These are phyloP conservation scores for Tenualosa thibaudeaui DNA, from an alignment of 2,797 vertebrate genomes.

Conservation along the genomic window DNA sequence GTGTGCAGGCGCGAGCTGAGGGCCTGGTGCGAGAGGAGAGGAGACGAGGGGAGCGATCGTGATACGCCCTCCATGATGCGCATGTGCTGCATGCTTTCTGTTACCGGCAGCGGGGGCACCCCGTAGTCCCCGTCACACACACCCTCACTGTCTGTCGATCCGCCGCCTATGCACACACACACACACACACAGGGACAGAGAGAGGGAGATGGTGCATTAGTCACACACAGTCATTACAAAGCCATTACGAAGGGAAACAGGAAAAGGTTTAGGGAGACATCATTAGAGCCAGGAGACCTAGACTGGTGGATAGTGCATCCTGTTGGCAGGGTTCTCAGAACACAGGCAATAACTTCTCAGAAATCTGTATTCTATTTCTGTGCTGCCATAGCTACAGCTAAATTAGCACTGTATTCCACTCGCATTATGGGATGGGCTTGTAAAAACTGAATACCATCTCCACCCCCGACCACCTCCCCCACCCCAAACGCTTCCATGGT, in stretches of 20 bases:
- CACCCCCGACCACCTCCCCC: too few species aligned
- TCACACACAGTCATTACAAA: neutral
- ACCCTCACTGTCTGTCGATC: constrained; percentile 71
- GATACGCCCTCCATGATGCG: constrained; percentile 91
- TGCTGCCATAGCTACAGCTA: neutral
- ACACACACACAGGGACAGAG: constrained; percentile 1
- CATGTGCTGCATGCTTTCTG: constrained; percentile 91
- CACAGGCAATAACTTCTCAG: neutral
- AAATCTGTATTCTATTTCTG: neutral
- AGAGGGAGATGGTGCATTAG: neutral
- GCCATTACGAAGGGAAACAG: neutral
- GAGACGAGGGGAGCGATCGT: constrained; percentile 88
- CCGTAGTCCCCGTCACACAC: constrained; percentile 78
- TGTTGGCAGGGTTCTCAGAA: neutral
- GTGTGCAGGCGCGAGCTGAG: constrained; percentile 88
- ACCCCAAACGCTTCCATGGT: neutral
- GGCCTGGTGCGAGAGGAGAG: constrained; percentile 88
- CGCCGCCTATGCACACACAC: constrained; percentile 41
- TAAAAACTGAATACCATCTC: neutral
- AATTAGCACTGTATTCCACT: neutral
- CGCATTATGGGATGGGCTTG: neutral
- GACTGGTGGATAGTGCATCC: neutral
- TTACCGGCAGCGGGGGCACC: constrained; percentile 79
- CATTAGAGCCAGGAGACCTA: too few species aligned
- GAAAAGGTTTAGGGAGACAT: neutral